Base-by-base conservation (phyloP, 1,140 invertebrate species). In the Colletes gigas region DNA sequence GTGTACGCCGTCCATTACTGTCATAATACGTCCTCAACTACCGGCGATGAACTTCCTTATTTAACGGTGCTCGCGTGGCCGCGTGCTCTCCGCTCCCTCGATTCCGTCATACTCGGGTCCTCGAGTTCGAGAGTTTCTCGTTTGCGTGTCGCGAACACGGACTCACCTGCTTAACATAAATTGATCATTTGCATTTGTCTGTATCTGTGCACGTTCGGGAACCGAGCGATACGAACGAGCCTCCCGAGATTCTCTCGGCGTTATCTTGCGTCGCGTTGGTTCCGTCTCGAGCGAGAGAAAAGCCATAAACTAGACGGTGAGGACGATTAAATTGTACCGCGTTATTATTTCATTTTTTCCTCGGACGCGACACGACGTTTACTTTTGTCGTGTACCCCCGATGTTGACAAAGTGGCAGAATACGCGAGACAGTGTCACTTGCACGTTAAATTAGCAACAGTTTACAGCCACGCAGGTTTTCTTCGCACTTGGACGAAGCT, bases 21-120 rank as follows among this genome's bases (percentile, higher is more conserved):
- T 8, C 50, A 47, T 78, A 78, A 78, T 71, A 63, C 77, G 60
- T 55, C 50, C 50, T 57, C 73, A 65, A 57, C 60, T 66, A n/a
- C 15, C 70, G 59, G 17, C 77, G 15, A 79, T 59, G 70, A 66
- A 66, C 77, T 79, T 79, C 62, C 77, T 79, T 73, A 65, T 73
- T 73, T 50, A 66, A 72, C 77, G 47, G 19, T 54, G 41, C 75
- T 62, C 67, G 68, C 47, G 59, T 54, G 68, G 54, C 47, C 17
- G 12, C n/a, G 15, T 30, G 30, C 30, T 70, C 21, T 19, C 55
- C 17, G 2, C 7, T 19, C 17, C 55, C 44, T 10, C 19, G 39
- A 74, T 74, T 41, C 21, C 21, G 60, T 74, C 52, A 30, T 14
- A 57, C 73, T 70, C 4, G 30, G 8, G 54, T 1, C 17, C 14